A percentile compares a stretch with the other conserved stretches of the same genome.
These are phyloP conservation scores for Protomyctophum bolini DNA, from an alignment of 2,113 vertebrate genomes.

Conservation along the genomic window DNA sequence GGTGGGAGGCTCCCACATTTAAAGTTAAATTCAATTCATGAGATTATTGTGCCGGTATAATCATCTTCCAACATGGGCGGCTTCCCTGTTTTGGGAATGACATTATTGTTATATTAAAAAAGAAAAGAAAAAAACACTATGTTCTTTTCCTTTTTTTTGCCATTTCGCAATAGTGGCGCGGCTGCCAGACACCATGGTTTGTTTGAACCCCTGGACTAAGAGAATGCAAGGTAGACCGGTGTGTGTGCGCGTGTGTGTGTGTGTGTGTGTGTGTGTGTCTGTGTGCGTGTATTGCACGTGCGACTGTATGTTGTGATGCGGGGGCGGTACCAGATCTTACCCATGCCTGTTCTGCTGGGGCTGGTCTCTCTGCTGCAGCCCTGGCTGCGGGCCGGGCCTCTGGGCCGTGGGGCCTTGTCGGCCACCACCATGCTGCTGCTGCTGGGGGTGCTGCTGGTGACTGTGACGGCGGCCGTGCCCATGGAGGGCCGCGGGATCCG, in stretches of 20 bases:
- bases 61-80: too few relatives aligned
- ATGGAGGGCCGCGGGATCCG: slow-evolving; percentile 77
- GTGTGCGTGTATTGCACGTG: background rate
- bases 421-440: slow-evolving; percentile 68
- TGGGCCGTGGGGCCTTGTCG: slow-evolving; percentile 81
- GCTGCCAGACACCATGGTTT: too few relatives aligned
- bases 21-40: too few relatives aligned
- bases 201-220: too few relatives aligned
- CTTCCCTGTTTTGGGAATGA: too few relatives aligned
- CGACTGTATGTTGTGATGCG: background rate
- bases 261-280: slow-evolving; percentile 2
- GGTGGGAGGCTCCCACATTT: too few relatives aligned
- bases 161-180: too few relatives aligned
- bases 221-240: background rate
- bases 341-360: slow-evolving; percentile 84
- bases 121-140: too few relatives aligned
- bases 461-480: slow-evolving; percentile 71
- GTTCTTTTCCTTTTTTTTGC: too few relatives aligned
- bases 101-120: too few relatives aligned
- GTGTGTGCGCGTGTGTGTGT: slow-evolving; percentile 4
- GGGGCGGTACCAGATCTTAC: slow-evolving; percentile 73
- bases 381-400: slow-evolving; percentile 89
- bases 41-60: too few relatives aligned
- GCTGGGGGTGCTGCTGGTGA: slow-evolving; percentile 59
- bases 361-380: slow-evolving; percentile 96